Percentiles rank a stretch among this genome's conserved stretches.
These are phyloP conservation scores for Theretra japonica DNA, from an alignment of 2,888 invertebrate genomes.

Conservation along the genomic window DNA sequence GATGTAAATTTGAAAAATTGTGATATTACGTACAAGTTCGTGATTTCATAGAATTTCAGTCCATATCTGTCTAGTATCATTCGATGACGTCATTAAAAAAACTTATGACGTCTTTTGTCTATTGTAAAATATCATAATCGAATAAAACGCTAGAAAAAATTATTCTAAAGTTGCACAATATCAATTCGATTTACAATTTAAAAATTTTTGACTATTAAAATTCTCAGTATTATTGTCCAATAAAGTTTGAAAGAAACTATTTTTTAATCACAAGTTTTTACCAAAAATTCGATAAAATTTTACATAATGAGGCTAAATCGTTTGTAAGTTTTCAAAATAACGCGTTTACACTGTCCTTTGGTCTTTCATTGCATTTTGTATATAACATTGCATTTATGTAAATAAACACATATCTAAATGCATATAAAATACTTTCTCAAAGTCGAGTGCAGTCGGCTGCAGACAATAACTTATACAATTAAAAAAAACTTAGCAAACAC, in stretches of 20 bases:
- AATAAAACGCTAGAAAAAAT: not conserved
- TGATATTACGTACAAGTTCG: conserved; percentile 16
- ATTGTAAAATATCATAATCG: conserved; percentile 1
- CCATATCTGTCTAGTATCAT: not conserved
- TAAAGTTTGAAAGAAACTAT: conserved; percentile 7
- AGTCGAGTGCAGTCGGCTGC: not conserved
- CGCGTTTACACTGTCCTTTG: not conserved
- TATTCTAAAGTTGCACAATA: conserved; percentile 25
- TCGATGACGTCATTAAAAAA: not conserved
- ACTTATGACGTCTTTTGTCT: not conserved
- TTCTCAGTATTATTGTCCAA: conserved; percentile 23
- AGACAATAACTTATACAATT: too few species aligned
- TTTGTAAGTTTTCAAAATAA: not conserved
- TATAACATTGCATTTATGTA: conserved; percentile 25
- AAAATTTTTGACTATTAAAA: not conserved
- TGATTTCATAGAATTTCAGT: not conserved
- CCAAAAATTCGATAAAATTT: not conserved
- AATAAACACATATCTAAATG: conserved; percentile 20
- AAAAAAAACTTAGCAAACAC: too few species aligned
- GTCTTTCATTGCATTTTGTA: conserved; percentile 8
- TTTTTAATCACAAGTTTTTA: conserved; percentile 9
- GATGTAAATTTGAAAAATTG: not conserved
- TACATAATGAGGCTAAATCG: not conserved
- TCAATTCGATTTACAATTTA: conserved; percentile 14
- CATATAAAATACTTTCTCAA: not conserved